Evolutionary conservation across 1,140 invertebrate genomes (phyloP).

Genomic region (Homarus americanus): DNA sequence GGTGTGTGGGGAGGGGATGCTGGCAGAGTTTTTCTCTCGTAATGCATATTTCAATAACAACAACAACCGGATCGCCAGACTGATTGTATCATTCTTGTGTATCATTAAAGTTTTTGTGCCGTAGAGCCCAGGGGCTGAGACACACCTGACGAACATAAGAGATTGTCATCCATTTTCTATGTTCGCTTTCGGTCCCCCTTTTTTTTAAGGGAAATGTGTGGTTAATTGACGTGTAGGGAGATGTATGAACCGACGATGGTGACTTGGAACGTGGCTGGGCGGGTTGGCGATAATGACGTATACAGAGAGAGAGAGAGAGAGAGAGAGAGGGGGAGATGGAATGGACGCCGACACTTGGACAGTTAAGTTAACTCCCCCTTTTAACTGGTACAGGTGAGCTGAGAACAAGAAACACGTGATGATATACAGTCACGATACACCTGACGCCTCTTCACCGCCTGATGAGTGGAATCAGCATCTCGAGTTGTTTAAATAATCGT

Average conservation of each 20-base stretch:
- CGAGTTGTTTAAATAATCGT: too few relatives aligned
- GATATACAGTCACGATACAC: too few relatives aligned
- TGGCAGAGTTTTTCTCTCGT: not conserved
- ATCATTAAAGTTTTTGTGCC: slow-evolving; percentile 36
- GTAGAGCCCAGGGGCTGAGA: slow-evolving; percentile 29
- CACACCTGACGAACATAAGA: not conserved
- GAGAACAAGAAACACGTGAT: too few relatives aligned
- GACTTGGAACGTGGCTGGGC: not conserved
- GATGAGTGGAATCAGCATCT: too few relatives aligned
- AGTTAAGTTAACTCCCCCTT: too few relatives aligned
- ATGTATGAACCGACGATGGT: not conserved
- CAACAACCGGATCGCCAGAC: slow-evolving; percentile 5
- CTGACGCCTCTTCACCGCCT: too few relatives aligned
- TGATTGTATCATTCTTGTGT: slow-evolving; percentile 49
- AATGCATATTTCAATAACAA: slow-evolving; percentile 21
- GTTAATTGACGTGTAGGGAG: not conserved
- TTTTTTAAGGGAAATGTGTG: too few relatives aligned
- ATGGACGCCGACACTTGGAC: too few relatives aligned
- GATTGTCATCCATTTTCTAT: slow-evolving; percentile 8
- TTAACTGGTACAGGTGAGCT: too few relatives aligned
- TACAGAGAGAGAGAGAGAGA: too few relatives aligned
- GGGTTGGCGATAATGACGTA: not conserved
- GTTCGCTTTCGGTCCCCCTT: not conserved
- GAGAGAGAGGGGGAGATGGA: too few relatives aligned
- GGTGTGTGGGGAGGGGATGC: slow-evolving; percentile 1